phyloP scores from a whole-genome alignment of 1,140 invertebrate species.

The Sycobia sp. region DNA sequence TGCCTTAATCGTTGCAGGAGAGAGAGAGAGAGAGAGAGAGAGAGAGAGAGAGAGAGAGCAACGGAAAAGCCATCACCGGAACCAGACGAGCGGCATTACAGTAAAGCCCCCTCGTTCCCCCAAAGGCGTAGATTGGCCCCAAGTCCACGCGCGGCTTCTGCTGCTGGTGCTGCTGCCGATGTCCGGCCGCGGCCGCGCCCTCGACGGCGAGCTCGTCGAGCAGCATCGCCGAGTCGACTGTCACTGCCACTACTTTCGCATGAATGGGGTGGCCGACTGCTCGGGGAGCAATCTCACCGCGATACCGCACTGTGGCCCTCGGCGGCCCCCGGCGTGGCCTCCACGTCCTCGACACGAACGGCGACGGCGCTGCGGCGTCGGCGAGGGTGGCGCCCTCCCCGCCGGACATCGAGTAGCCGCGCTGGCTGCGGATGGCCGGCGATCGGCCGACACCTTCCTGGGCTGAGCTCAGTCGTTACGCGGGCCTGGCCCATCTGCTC shows the following conservation, averaged over 20 bases:
- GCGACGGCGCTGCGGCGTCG: conserved; percentile 71
- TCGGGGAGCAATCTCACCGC: conserved; percentile 76
- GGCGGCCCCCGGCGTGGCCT: conserved; percentile 71
- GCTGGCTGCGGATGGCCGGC: conserved; percentile 73
- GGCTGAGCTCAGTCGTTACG: conserved; percentile 67
- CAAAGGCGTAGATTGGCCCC: conserved; percentile 11
- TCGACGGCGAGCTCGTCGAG: conserved; percentile 69
- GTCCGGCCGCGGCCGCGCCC: conserved; percentile 38
- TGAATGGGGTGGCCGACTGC: conserved; percentile 79
- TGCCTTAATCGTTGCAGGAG: too few species aligned
- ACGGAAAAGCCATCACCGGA: too few species aligned
- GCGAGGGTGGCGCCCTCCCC: conserved; percentile 67
- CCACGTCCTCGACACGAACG: conserved; percentile 74
- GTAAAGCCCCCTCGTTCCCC: too few species aligned
- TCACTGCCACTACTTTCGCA: conserved; percentile 76
- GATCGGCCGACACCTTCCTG: conserved; percentile 68
- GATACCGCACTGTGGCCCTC: conserved; percentile 71
- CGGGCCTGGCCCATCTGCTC: conserved; percentile 69
- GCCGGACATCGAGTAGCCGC: conserved; percentile 69
- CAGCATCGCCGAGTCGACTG: conserved; percentile 74
- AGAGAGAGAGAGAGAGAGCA: too few species aligned
- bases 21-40: too few species aligned
- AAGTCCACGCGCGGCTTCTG: conserved; percentile 1
- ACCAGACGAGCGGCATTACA: too few species aligned
- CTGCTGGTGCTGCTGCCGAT: conserved; percentile 38